A percentile compares a stretch with the other conserved stretches of the same genome.
phyloP scores from a whole-genome alignment of 2,888 invertebrate genomes.

The Alviniconcha strummeri region DNA sequence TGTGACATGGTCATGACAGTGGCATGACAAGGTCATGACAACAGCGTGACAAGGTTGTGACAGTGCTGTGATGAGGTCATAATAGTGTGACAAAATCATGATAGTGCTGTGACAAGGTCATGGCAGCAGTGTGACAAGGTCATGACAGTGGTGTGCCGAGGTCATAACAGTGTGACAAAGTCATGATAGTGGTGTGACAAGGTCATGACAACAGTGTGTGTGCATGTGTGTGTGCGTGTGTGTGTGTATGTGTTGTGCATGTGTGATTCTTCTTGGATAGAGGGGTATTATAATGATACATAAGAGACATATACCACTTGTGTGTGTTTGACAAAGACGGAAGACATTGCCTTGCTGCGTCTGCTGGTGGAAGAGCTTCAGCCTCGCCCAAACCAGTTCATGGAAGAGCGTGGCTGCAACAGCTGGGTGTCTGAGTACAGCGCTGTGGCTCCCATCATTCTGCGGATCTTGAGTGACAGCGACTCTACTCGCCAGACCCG shows the following conservation, averaged over 20 bases:
- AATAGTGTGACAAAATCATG: no score
- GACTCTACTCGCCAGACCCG: not conserved
- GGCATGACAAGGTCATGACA: not conserved
- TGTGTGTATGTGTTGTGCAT: not conserved
- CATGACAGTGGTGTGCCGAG: no score
- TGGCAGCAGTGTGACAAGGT: no score
- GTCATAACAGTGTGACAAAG: no score
- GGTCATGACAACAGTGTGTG: not conserved
- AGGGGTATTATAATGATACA: not conserved
- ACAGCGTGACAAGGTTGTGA: no score
- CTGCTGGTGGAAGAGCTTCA: constrained; percentile 49
- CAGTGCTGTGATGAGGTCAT: no score
- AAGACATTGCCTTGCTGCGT: constrained; percentile 47
- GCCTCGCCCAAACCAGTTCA: constrained; percentile 44
- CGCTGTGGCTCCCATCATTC: constrained; percentile 50
- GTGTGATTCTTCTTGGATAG: no score
- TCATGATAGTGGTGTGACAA: no score
- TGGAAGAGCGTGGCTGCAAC: constrained; percentile 40
- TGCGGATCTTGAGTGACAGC: constrained; percentile 41
- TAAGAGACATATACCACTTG: not conserved
- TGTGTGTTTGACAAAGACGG: constrained; percentile 37
- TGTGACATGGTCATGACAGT: no score
- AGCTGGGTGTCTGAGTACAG: constrained; percentile 54
- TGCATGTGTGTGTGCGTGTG: not conserved
- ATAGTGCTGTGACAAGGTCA: no score